phyloP scores from a whole-genome alignment of 2,797 vertebrate species.

The Bradypodion pumilum region DNA sequence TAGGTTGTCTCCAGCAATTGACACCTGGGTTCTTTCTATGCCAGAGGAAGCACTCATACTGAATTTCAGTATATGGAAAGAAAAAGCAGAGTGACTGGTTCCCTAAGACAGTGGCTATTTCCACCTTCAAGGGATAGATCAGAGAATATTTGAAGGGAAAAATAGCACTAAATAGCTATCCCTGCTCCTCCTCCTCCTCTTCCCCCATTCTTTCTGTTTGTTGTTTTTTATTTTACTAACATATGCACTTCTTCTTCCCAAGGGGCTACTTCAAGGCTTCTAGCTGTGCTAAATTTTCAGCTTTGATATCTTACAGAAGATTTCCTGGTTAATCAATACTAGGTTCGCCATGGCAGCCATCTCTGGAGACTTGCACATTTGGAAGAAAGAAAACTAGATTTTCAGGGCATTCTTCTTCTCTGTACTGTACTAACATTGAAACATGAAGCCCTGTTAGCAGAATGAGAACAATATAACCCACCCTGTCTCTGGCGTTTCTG shows the following conservation, averaged over 20 bases:
- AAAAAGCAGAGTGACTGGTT: conserved; percentile 32
- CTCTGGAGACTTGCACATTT: conserved; percentile 24
- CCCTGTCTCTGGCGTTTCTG: no score
- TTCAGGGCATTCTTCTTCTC: conserved; percentile 21
- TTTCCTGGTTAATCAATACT: conserved; percentile 40
- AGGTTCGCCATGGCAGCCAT: conserved; percentile 46
- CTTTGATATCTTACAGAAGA: conserved; percentile 37
- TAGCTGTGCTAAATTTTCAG: conserved; percentile 44
- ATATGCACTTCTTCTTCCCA: conserved; percentile 34
- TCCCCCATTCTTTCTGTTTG: neutral
- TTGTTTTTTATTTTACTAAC: conserved; percentile 54
- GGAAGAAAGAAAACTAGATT: neutral
- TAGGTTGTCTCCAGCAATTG: conserved; percentile 5
- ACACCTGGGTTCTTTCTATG: conserved; percentile 3
- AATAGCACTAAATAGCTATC: neutral
- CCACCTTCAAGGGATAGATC: conserved; percentile 12
- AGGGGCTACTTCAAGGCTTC: conserved; percentile 50
- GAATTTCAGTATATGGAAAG: neutral
- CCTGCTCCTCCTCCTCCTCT: neutral
- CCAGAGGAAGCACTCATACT: conserved; percentile 28
- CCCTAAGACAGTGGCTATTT: conserved; percentile 4
- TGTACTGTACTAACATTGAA: neutral
- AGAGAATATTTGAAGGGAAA: conserved; percentile 28
- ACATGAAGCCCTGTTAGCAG: neutral
- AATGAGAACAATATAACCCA: neutral